Evolutionary conservation across 2,888 invertebrate species (phyloP).

Genomic region (Noctua comes): DNA sequence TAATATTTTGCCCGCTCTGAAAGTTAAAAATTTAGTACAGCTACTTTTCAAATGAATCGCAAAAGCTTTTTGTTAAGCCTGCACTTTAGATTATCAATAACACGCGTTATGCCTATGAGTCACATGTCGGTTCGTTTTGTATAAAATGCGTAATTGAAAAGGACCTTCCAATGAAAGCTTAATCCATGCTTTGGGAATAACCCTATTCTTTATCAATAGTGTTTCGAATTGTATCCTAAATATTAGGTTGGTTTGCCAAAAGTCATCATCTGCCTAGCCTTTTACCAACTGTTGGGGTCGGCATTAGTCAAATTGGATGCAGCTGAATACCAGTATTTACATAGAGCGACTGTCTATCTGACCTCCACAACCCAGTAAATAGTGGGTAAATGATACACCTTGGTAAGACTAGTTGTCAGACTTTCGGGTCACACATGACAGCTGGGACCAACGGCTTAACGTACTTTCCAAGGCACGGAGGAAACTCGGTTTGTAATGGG

Average conservation of each 20-base stretch:
- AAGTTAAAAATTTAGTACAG: not conserved
- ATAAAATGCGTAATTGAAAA: conserved; percentile 15
- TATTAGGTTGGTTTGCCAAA: not conserved
- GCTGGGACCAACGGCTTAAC: too few relatives aligned
- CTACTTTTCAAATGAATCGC: conserved; percentile 8
- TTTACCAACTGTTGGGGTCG: too few relatives aligned
- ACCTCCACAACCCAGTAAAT: too few relatives aligned
- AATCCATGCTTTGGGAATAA: conserved; percentile 9
- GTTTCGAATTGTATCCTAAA: not conserved
- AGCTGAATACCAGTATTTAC: too few relatives aligned
- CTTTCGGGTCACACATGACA: too few relatives aligned
- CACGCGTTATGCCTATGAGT: not conserved
- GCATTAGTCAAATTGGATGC: too few relatives aligned
- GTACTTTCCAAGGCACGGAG: too few relatives aligned
- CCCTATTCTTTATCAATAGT: not conserved
- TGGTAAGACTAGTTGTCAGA: too few relatives aligned
- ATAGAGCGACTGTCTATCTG: too few relatives aligned
- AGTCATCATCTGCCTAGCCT: too few relatives aligned
- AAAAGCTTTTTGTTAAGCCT: conserved; percentile 31
- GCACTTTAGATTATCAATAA: conserved; percentile 37
- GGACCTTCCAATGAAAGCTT: not conserved
- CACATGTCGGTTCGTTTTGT: not conserved
- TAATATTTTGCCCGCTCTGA: not conserved
- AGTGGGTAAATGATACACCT: too few relatives aligned
- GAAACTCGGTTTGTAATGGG: too few relatives aligned